phyloP scores from a whole-genome alignment of 2,797 vertebrate genomes.

The Acanthiza pusilla region DNA sequence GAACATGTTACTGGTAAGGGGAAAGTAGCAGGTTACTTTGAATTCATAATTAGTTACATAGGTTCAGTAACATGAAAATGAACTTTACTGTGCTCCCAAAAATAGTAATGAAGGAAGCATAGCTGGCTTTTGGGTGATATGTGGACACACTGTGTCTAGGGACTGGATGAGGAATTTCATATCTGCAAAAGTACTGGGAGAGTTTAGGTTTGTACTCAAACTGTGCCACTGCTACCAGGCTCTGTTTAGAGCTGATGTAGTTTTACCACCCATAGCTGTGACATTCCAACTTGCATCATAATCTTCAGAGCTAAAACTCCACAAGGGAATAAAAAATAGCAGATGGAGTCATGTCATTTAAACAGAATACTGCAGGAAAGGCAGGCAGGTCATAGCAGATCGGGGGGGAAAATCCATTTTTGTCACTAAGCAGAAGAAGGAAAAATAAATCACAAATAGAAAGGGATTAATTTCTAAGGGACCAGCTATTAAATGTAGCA shows the following conservation, averaged over 20 bases:
- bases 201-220: not conserved
- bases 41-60: not conserved
- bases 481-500: not conserved
- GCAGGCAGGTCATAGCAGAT: constrained; percentile 1
- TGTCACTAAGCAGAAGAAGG: constrained; percentile 14
- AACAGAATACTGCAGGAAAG: not conserved
- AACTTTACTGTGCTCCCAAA: not conserved
- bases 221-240: not conserved
- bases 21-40: not conserved
- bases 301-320: not conserved
- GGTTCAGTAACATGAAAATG: not conserved
- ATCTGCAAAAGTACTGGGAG: not conserved
- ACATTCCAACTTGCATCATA: not conserved
- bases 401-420: not conserved
- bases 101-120: not conserved
- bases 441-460: constrained; percentile 27
- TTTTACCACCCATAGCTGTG: not conserved
- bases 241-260: not conserved
- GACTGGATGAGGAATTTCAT: not conserved
- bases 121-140: not conserved
- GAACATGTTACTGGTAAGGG: not conserved
- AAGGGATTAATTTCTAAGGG: constrained; percentile 14
- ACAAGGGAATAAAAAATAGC: not conserved
- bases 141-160: not conserved
- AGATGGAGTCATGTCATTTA: constrained; percentile 33